Evolutionary conservation across 2,797 vertebrate genomes (phyloP).

Genomic region (Adelosebastes latens): DNA sequence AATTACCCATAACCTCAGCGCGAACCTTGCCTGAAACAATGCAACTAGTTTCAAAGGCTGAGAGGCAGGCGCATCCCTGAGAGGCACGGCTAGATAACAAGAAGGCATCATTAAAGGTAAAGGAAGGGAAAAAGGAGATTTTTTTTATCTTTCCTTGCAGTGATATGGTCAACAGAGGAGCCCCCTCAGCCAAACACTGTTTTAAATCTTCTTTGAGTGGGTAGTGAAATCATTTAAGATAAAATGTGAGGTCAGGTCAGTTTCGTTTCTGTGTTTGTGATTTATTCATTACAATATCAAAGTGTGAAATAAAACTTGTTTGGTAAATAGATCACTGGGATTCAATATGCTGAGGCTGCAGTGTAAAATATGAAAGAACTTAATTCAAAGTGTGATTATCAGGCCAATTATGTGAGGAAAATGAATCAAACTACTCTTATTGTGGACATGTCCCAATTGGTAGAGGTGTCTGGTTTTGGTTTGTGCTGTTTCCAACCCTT

Average conservation of each 20-base stretch:
- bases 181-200: constrained; percentile 31
- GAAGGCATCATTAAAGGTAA: constrained; percentile 75
- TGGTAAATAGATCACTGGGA: constrained; percentile 22
- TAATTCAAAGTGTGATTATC: background rate
- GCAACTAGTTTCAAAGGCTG: constrained; percentile 77
- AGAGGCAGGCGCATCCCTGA: constrained; percentile 67
- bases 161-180: constrained; percentile 51
- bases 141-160: constrained; percentile 42
- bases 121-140: constrained; percentile 47
- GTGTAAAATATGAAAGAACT: background rate
- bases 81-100: constrained; percentile 73
- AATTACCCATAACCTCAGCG: constrained; percentile 81
- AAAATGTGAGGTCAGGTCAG: constrained; percentile 31
- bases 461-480: background rate
- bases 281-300: constrained; percentile 49
- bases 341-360: background rate
- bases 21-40: constrained; percentile 81
- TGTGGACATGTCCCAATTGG: background rate
- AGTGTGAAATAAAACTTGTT: constrained; percentile 29
- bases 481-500: constrained; percentile 22
- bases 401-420: background rate
- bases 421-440: background rate
- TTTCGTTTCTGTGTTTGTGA: constrained; percentile 34
- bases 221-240: constrained; percentile 52
- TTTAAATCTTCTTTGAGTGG: constrained; percentile 34